Evolutionary conservation across 2,797 vertebrate genomes (phyloP).

Genomic region (Amblyopsis hoosieri): DNA sequence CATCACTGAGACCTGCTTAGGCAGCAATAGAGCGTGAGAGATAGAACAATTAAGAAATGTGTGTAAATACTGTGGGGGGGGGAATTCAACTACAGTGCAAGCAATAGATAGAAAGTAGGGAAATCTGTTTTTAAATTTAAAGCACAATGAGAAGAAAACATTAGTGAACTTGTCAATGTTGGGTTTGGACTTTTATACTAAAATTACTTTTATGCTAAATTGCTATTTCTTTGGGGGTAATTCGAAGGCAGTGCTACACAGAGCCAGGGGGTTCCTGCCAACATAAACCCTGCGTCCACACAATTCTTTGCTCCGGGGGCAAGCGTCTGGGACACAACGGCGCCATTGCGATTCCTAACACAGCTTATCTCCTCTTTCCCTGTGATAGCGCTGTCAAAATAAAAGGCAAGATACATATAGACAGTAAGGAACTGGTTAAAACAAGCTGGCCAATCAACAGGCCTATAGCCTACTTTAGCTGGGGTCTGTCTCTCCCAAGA

Average conservation of each 20-base stretch:
- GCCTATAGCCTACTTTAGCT: constrained; percentile 6
- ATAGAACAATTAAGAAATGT: not conserved
- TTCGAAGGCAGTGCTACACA: constrained; percentile 65
- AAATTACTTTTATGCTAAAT: no score
- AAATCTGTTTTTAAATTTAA: not conserved
- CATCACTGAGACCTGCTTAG: not conserved
- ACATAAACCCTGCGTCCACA: constrained; percentile 71
- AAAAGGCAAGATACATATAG: constrained; percentile 80
- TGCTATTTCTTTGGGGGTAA: constrained; percentile 21
- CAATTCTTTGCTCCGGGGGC: constrained; percentile 62
- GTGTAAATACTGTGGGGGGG: not conserved
- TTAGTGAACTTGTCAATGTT: constrained; percentile 3
- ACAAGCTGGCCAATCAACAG: constrained; percentile 51
- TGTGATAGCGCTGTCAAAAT: constrained; percentile 84
- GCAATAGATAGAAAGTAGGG: not conserved
- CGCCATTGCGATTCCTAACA: constrained; percentile 81
- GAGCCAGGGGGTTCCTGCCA: constrained; percentile 67
- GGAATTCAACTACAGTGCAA: not conserved
- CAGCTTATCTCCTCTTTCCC: constrained; percentile 79
- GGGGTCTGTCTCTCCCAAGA: constrained; percentile 19
- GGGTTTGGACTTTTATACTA: not conserved
- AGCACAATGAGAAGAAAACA: not conserved
- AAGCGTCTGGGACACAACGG: constrained; percentile 78
- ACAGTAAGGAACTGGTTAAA: constrained; percentile 79
- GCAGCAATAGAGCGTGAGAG: not conserved